These are phyloP conservation scores for Agrochola lota DNA, from an alignment of 2,888 invertebrate species.

Conservation along the genomic window DNA sequence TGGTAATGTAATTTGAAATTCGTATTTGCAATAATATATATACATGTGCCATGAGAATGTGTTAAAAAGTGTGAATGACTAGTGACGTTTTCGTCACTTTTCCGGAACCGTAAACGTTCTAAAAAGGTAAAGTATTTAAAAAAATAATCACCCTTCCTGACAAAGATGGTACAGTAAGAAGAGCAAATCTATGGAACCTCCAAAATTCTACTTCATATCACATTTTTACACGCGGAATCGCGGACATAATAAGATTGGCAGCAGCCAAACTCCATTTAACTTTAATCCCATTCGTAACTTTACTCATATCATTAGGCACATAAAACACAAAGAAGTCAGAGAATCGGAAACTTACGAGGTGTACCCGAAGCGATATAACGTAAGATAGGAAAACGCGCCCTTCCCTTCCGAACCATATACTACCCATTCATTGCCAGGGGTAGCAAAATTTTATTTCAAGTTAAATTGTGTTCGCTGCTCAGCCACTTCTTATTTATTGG, in stretches of 20 bases:
- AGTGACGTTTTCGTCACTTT: background rate
- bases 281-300: conserved; percentile 72
- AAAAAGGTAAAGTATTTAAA: background rate
- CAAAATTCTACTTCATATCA: background rate
- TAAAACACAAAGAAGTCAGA: conserved; percentile 82
- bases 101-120: background rate
- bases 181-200: background rate
- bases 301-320: conserved; percentile 82
- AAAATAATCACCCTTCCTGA: background rate
- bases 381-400: conserved; percentile 79
- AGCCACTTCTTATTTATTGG: conserved; percentile 85
- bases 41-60: background rate
- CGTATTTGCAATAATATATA: background rate
- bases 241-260: conserved; percentile 54
- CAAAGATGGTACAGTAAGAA: background rate
- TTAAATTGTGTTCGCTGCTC: conserved; percentile 88
- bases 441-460: conserved; percentile 89
- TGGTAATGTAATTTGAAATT: conserved; percentile 40
- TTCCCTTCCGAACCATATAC: conserved; percentile 85
- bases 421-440: conserved; percentile 83
- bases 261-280: conserved; percentile 67
- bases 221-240: conserved; percentile 34
- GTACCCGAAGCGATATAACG: conserved; percentile 79
- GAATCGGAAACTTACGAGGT: conserved; percentile 83
- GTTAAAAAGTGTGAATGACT: background rate